Conservation (phyloP, 2,888 invertebrate genomes). For the Eumacrocentrus americanus region DNA sequence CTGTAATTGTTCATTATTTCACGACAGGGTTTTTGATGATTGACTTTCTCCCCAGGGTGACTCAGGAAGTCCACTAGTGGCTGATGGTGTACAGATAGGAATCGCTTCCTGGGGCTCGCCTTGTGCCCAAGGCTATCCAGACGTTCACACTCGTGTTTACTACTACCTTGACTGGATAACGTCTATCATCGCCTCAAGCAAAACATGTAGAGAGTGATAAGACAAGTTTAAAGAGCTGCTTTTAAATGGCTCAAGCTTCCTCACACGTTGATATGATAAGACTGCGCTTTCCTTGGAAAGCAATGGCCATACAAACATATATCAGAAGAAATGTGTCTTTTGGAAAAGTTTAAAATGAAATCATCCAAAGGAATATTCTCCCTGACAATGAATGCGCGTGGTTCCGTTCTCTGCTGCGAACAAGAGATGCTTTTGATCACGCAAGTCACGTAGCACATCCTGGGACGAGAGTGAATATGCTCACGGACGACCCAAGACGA, state of each 20-base stretch:
- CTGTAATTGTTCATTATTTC: no score
- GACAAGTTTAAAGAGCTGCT: not conserved
- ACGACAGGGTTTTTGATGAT: not conserved
- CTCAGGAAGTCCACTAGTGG: slow-evolving; percentile 58
- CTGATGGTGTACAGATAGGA: slow-evolving; percentile 55
- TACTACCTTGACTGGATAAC: slow-evolving; percentile 59
- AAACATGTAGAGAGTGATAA: not conserved
- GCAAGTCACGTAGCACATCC: slow-evolving; percentile 13
- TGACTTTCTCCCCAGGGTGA: slow-evolving; percentile 49
- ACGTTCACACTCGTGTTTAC: slow-evolving; percentile 61
- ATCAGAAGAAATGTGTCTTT: not conserved
- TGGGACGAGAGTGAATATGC: slow-evolving; percentile 2
- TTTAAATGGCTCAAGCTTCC: no score
- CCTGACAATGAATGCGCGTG: not conserved
- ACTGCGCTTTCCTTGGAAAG: not conserved
- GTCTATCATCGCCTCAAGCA: not conserved
- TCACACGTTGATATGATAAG: not conserved
- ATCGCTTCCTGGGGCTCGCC: slow-evolving; percentile 63
- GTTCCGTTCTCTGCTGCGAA: not conserved
- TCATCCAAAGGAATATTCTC: no score
- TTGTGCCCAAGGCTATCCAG: slow-evolving; percentile 58
- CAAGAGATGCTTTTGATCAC: not conserved
- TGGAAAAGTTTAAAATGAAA: not conserved
- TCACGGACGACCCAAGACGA: not conserved
- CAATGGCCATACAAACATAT: not conserved